Evolutionary conservation across 2,113 vertebrate genomes (phyloP).

Genomic region (Cricetomys ansorgei): DNA sequence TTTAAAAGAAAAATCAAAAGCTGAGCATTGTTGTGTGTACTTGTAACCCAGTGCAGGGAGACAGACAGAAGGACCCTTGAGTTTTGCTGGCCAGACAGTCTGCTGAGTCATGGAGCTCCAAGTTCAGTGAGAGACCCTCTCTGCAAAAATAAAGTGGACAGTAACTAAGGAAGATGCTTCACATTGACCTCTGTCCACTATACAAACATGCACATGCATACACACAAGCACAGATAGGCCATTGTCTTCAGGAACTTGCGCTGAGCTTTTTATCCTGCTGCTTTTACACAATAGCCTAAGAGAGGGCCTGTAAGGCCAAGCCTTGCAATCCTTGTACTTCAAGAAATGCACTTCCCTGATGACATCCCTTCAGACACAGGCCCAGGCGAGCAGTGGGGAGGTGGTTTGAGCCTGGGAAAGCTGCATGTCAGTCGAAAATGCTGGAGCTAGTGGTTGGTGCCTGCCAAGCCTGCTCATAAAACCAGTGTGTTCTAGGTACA

Average conservation of each 20-base stretch:
- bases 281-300: neutral
- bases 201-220: neutral
- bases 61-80: too few species aligned
- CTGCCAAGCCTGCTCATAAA: slow-evolving; percentile 59
- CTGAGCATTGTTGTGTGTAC: neutral
- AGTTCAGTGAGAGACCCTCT: neutral
- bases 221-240: neutral
- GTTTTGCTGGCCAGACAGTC: neutral
- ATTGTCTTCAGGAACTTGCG: neutral
- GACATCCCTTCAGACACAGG: neutral
- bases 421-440: slow-evolving; percentile 62
- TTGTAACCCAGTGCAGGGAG: neutral
- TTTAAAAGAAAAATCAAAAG: neutral
- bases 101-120: neutral
- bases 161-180: neutral
- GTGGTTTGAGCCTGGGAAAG: slow-evolving; percentile 49
- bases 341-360: neutral
- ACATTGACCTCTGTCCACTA: too few species aligned
- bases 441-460: slow-evolving; percentile 48
- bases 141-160: neutral
- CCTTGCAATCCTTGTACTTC: neutral
- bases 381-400: slow-evolving; percentile 47
- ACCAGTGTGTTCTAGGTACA: neutral
- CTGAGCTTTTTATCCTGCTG: neutral
- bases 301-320: neutral